These are phyloP conservation scores for Eupithecia exiguata DNA, from an alignment of 2,888 invertebrate species.

Conservation along the genomic window DNA sequence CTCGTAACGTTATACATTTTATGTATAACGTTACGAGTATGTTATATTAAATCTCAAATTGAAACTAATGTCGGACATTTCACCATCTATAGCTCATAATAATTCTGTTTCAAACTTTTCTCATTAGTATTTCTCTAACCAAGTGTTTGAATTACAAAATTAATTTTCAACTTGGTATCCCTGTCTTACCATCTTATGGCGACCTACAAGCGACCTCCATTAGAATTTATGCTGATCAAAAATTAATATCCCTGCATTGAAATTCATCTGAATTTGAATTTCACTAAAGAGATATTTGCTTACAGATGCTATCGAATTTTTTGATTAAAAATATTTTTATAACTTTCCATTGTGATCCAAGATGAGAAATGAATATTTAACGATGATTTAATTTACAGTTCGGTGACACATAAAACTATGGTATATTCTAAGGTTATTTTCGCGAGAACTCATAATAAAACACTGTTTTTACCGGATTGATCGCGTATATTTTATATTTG, in stretches of 20 bases:
- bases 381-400: neutral
- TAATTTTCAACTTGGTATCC: constrained; percentile 32
- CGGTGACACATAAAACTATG: constrained; percentile 2
- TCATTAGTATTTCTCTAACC: constrained; percentile 12
- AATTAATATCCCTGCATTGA: constrained; percentile 41
- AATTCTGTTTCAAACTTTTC: constrained; percentile 9
- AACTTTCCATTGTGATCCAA: constrained; percentile 1
- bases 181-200: constrained; percentile 12
- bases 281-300: constrained; percentile 33
- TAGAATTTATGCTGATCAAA: constrained; percentile 36
- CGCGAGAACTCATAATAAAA: no score
- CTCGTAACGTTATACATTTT: no score
- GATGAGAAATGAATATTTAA: constrained; percentile 3
- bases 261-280: constrained; percentile 42
- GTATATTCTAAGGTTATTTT: no score
- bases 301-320: constrained; percentile 40
- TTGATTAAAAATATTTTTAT: constrained; percentile 28
- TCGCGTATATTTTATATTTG: no score
- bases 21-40: no score
- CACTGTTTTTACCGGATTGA: no score
- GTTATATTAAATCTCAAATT: neutral
- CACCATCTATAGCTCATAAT: constrained; percentile 3
- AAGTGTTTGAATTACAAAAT: constrained; percentile 18
- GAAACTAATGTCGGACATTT: neutral
- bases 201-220: constrained; percentile 17